These are phyloP conservation scores for Hyperopisus bebe DNA, from an alignment of 2,113 vertebrate genomes.

Conservation along the genomic window DNA sequence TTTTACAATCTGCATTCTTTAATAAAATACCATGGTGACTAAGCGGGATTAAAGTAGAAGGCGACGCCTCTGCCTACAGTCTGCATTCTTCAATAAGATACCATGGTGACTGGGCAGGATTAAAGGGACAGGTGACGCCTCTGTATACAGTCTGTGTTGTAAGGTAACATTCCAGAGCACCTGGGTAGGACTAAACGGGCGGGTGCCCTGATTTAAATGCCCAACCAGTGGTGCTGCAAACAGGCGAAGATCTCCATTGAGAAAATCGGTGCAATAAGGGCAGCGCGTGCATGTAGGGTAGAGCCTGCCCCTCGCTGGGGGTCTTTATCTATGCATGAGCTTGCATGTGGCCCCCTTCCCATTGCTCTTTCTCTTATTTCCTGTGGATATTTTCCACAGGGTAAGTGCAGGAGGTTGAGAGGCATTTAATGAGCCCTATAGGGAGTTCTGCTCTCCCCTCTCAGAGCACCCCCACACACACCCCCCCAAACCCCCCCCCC, in stretches of 20 bases:
- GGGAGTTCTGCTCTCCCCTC: slow-evolving; percentile 18
- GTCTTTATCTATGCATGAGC: slow-evolving; percentile 16
- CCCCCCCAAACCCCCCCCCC: neutral
- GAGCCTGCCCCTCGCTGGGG: neutral
- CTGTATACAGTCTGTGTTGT: neutral
- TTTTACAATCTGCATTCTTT: too few relatives aligned
- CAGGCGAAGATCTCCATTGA: neutral
- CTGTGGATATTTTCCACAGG: slow-evolving; percentile 31
- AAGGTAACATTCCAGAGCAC: neutral
- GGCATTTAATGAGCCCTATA: slow-evolving; percentile 25
- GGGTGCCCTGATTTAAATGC: neutral
- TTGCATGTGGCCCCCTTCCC: neutral
- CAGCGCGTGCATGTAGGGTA: neutral
- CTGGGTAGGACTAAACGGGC: neutral
- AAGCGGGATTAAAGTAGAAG: neutral
- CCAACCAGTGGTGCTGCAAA: neutral
- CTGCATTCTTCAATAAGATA: neutral
- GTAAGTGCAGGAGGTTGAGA: slow-evolving; percentile 21
- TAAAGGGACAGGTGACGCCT: neutral
- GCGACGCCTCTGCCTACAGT: neutral
- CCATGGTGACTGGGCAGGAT: neutral
- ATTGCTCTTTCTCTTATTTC: slow-evolving; percentile 25
- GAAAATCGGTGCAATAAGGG: neutral
- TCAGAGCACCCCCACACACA: neutral
- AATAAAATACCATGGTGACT: too few relatives aligned